A percentile compares a stretch with the other conserved stretches of the same genome.
These are phyloP conservation scores for Xanthostigma xanthostigma DNA, from an alignment of 2,888 invertebrate genomes.

Conservation along the genomic window DNA sequence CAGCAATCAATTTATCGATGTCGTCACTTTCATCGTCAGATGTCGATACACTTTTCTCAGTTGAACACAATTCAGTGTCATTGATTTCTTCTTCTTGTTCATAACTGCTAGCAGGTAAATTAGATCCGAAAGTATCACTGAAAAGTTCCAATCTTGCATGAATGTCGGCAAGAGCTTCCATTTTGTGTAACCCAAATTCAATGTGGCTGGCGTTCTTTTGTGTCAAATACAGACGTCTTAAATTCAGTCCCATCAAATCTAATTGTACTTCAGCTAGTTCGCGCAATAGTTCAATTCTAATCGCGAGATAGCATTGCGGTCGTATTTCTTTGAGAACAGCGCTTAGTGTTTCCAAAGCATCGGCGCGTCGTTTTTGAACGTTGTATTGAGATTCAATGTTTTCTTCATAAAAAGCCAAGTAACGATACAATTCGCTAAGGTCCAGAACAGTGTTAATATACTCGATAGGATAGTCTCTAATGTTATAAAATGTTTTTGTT, in stretches of 20 bases:
- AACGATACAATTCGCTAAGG: slow-evolving; percentile 47
- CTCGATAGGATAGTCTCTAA: slow-evolving; percentile 40
- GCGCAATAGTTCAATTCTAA: slow-evolving; percentile 28
- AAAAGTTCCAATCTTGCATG: slow-evolving; percentile 16
- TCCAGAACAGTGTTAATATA: slow-evolving; percentile 43
- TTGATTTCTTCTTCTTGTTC: too few relatives aligned
- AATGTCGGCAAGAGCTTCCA: slow-evolving; percentile 18
- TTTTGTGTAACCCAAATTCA: slow-evolving; percentile 14
- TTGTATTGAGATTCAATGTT: slow-evolving; percentile 44
- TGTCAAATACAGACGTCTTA: slow-evolving; percentile 33
- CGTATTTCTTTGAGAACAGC: slow-evolving; percentile 38
- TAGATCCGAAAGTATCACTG: not conserved
- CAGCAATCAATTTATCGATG: too few relatives aligned
- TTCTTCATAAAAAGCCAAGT: slow-evolving; percentile 55
- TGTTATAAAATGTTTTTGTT: slow-evolving; percentile 39
- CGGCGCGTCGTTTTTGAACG: slow-evolving; percentile 41
- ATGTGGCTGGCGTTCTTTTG: slow-evolving; percentile 11
- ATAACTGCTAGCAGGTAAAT: too few relatives aligned
- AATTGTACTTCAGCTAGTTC: slow-evolving; percentile 46
- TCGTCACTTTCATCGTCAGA: too few relatives aligned
- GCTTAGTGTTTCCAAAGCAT: slow-evolving; percentile 40
- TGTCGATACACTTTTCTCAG: too few relatives aligned
- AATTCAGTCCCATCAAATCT: slow-evolving; percentile 44
- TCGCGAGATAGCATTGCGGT: slow-evolving; percentile 35
- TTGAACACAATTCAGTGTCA: too few relatives aligned